A percentile compares a stretch with the other conserved stretches of the same genome.
These are phyloP conservation scores for Nylanderia fulva DNA, from an alignment of 1,140 invertebrate species.

Conservation along the genomic window DNA sequence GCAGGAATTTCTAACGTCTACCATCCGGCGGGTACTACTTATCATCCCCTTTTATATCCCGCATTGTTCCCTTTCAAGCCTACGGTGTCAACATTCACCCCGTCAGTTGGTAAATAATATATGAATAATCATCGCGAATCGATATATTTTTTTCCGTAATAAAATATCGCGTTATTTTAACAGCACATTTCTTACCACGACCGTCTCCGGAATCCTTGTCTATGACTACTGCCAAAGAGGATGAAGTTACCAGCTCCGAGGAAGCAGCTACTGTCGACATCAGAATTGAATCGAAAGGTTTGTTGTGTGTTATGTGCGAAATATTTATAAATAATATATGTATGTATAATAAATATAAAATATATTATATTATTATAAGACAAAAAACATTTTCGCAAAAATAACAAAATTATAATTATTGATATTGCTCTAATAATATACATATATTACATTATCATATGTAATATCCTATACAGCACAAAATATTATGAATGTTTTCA, in stretches of 20 bases:
- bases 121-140: background rate
- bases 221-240: slow-evolving; percentile 87
- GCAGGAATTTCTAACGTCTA: slow-evolving; percentile 81
- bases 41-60: slow-evolving; percentile 84
- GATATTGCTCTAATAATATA: too few relatives aligned
- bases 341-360: too few relatives aligned
- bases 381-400: too few relatives aligned
- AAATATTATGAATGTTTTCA: too few relatives aligned
- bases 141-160: background rate
- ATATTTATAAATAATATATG: background rate
- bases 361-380: too few relatives aligned
- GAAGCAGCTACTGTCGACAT: slow-evolving; percentile 84
- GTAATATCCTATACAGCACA: too few relatives aligned
- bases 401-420: too few relatives aligned
- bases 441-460: too few relatives aligned
- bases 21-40: slow-evolving; percentile 78
- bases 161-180: slow-evolving; percentile 22
- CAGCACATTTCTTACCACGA: slow-evolving; percentile 81
- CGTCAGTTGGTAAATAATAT: slow-evolving; percentile 71
- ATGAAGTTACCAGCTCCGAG: slow-evolving; percentile 91
- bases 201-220: slow-evolving; percentile 77
- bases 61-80: slow-evolving; percentile 85
- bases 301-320: slow-evolving; percentile 6
- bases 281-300: slow-evolving; percentile 67
- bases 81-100: slow-evolving; percentile 79